A percentile compares a stretch with the other conserved stretches of the same genome.
These are phyloP conservation scores for Tachystola acroxantha DNA, from an alignment of 2,888 invertebrate species.

Conservation along the genomic window DNA sequence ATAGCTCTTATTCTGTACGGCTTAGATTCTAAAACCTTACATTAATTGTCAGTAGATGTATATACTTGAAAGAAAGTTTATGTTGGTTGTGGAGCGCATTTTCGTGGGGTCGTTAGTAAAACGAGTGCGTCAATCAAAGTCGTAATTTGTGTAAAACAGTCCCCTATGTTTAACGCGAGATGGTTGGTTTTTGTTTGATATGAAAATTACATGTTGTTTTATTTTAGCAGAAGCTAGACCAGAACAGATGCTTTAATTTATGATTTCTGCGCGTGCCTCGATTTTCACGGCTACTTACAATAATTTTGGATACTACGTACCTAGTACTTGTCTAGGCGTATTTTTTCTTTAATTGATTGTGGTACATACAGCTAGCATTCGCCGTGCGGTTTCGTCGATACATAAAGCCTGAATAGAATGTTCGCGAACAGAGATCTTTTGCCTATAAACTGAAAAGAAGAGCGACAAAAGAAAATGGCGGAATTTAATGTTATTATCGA, in stretches of 20 bases:
- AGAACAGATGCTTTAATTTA: constrained; percentile 1
- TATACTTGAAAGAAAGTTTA: too few relatives aligned
- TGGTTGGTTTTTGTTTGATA: constrained; percentile 21
- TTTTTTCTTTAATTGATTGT: too few relatives aligned
- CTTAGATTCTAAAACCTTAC: constrained; percentile 23
- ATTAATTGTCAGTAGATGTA: too few relatives aligned
- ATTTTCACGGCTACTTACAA: neutral
- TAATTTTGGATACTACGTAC: too few relatives aligned
- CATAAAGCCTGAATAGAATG: too few relatives aligned
- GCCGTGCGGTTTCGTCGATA: too few relatives aligned
- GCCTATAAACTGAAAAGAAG: too few relatives aligned
- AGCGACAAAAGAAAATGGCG: too few relatives aligned
- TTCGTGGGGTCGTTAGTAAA: constrained; percentile 38
- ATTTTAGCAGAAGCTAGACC: constrained; percentile 16
- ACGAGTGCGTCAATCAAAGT: constrained; percentile 18
- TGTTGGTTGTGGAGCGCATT: constrained; percentile 30
- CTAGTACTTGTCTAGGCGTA: too few relatives aligned
- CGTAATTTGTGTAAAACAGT: constrained; percentile 13
- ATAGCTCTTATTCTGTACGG: constrained; percentile 13
- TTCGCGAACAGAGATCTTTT: too few relatives aligned
- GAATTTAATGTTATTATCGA: too few relatives aligned
- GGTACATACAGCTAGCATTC: too few relatives aligned
- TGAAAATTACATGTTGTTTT: constrained; percentile 15
- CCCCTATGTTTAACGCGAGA: constrained; percentile 16
- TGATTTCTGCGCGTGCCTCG: neutral